Percentiles rank a stretch among this genome's conserved stretches.
Conservation (phyloP, 1,140 invertebrate species). For the Brachionus sp. region DNA sequence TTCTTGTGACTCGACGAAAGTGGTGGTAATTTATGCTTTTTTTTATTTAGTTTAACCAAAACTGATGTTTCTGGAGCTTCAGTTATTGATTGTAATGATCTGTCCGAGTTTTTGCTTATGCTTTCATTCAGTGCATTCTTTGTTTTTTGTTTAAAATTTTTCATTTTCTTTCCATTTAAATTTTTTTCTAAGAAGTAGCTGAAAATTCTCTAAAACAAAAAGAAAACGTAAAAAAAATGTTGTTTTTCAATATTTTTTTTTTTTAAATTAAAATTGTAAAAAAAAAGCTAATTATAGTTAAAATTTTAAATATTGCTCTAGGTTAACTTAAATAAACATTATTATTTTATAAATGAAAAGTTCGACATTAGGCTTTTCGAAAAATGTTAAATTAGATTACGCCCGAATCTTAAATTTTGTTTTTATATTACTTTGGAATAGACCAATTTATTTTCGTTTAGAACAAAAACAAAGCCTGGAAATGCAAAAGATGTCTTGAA, state of each 20-base stretch:
- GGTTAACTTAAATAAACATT: constrained; percentile 1
- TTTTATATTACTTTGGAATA: background rate
- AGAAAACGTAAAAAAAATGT: background rate
- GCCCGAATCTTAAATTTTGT: background rate
- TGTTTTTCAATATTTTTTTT: background rate
- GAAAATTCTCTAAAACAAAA: background rate
- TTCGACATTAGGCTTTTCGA: background rate
- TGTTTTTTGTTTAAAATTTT: constrained; percentile 5
- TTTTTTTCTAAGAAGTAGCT: background rate
- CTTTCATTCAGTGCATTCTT: background rate
- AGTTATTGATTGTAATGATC: background rate
- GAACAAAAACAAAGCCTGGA: background rate
- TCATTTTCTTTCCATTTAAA: background rate
- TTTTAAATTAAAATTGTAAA: background rate
- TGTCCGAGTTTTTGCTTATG: background rate
- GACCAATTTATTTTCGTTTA: background rate
- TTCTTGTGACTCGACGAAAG: background rate
- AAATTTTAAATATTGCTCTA: background rate
- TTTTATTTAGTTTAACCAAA: background rate
- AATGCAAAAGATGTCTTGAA: background rate
- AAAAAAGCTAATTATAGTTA: background rate
- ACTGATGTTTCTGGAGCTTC: background rate
- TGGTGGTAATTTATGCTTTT: background rate
- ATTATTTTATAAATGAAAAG: constrained; percentile 1
- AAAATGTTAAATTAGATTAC: background rate